phyloP scores from a whole-genome alignment of 2,797 vertebrate species.

The Amblyraja radiata region DNA sequence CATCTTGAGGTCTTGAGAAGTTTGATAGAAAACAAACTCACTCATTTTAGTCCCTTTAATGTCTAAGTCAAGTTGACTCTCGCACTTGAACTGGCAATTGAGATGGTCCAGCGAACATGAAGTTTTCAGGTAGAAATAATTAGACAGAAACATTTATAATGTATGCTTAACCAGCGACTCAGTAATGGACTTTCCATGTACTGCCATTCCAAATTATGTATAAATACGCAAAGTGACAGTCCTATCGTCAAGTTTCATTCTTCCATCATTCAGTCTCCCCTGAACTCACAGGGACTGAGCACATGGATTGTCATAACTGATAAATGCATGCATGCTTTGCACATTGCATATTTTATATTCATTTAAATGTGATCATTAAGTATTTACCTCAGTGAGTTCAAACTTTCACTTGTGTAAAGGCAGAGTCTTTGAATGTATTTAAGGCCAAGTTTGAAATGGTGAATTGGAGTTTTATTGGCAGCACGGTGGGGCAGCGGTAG shows the following conservation, averaged over 20 bases:
- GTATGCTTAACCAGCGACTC: neutral
- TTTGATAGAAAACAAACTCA: too few relatives aligned
- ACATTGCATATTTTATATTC: neutral
- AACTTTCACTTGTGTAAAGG: neutral
- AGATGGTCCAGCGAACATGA: neutral
- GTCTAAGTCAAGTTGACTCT: neutral
- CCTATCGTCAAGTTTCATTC: neutral
- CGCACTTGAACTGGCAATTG: neutral
- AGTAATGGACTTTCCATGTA: slow-evolving; percentile 25
- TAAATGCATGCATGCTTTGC: neutral
- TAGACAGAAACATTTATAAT: neutral
- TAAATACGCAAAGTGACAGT: neutral
- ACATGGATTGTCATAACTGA: slow-evolving; percentile 21
- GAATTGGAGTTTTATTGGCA: too few relatives aligned
- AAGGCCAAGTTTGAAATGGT: too few relatives aligned
- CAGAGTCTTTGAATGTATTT: too few relatives aligned
- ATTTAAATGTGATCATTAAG: neutral
- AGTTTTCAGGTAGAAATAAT: neutral
- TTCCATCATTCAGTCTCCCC: neutral
- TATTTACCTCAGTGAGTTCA: neutral
- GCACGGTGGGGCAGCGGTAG: too few relatives aligned
- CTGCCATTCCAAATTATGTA: slow-evolving; percentile 20
- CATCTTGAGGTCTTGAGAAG: neutral
- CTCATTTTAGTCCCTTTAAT: neutral
- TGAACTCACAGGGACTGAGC: neutral